These are phyloP conservation scores for Amiota minor DNA, from an alignment of 2,888 invertebrate species.

Conservation along the genomic window DNA sequence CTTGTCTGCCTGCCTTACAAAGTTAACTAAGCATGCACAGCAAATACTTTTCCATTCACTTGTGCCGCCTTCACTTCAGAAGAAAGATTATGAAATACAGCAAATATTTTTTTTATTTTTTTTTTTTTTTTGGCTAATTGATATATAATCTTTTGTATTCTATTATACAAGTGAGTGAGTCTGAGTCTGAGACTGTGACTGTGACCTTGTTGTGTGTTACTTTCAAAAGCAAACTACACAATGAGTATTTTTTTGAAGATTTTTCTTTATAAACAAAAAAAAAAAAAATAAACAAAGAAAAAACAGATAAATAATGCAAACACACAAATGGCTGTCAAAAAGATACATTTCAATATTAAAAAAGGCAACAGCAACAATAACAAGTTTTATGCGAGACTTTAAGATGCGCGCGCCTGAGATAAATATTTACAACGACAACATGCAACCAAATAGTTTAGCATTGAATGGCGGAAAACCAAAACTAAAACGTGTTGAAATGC, in stretches of 20 bases:
- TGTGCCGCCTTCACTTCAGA: neutral
- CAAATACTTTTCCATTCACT: neutral
- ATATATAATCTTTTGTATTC: constrained; percentile 27
- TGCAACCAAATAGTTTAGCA: neutral
- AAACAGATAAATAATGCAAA: neutral
- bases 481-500: too few species aligned
- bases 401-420: neutral
- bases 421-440: neutral
- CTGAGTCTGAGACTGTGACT: constrained; percentile 37
- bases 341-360: neutral
- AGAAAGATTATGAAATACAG: constrained; percentile 5
- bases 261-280: too few species aligned
- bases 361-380: neutral
- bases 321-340: neutral
- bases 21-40: neutral
- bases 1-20: neutral
- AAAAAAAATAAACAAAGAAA: neutral
- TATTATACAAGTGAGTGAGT: constrained; percentile 1
- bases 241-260: too few species aligned
- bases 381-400: neutral
- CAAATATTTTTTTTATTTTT: neutral
- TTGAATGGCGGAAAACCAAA: too few species aligned
- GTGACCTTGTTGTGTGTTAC: constrained; percentile 64
- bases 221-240: constrained; percentile 1
- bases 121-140: constrained; percentile 20